Conservation (phyloP, 2,797 vertebrate species). For the Mus spretus region DNA sequence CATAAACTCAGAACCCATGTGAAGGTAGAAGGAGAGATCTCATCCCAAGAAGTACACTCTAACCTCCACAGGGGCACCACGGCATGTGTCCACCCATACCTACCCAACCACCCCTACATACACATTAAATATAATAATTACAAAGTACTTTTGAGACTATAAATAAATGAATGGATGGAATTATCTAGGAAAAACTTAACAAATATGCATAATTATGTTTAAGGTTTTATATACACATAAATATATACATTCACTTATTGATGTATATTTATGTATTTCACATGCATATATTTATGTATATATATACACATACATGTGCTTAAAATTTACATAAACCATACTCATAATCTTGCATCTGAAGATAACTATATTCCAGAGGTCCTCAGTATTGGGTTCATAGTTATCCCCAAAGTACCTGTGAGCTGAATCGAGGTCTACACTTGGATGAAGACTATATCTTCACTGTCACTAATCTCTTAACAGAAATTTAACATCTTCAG, state of each 20-base stretch:
- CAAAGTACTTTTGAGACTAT: not conserved
- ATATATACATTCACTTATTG: not conserved
- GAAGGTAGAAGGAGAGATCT: not conserved
- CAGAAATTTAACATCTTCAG: constrained; percentile 24
- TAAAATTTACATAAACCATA: constrained; percentile 1
- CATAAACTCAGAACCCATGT: not conserved
- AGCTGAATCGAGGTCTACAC: not conserved
- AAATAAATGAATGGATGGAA: constrained; percentile 1
- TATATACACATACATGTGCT: not conserved
- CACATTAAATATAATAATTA: not conserved
- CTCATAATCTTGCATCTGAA: not conserved
- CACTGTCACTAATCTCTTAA: not conserved
- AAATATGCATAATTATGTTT: constrained; percentile 2
- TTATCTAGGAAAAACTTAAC: constrained; percentile 53
- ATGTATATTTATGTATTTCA: too few relatives aligned
- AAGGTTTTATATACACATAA: not conserved
- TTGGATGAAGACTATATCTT: not conserved
- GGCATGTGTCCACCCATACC: too few relatives aligned
- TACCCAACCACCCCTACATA: too few relatives aligned
- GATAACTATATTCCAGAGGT: not conserved
- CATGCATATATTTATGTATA: too few relatives aligned
- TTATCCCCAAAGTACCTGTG: not conserved
- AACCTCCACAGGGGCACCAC: not conserved
- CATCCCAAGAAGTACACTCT: too few relatives aligned
- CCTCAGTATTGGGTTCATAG: not conserved